Evolutionary conservation across 2,113 vertebrate species (phyloP).

Genomic region (Lepidothrix coronata): DNA sequence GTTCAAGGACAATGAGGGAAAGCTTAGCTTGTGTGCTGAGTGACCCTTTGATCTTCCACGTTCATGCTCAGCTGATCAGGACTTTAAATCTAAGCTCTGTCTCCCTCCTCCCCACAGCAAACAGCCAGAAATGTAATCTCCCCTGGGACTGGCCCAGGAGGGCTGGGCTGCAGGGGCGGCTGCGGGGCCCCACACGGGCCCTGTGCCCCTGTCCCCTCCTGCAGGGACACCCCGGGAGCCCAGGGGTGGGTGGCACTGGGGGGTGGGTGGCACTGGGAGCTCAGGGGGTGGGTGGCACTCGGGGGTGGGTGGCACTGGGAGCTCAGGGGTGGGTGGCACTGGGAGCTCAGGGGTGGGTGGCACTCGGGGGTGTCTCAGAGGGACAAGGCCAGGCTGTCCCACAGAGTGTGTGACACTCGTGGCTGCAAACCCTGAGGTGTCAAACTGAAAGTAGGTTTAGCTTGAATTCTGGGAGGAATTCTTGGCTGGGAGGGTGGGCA

Average conservation of each 20-base stretch:
- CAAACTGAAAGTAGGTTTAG: neutral
- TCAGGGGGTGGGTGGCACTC: neutral
- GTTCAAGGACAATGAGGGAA: slow-evolving; percentile 29
- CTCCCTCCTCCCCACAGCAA: slow-evolving; percentile 1
- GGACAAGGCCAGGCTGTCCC: neutral
- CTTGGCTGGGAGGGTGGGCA: neutral
- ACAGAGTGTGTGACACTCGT: neutral
- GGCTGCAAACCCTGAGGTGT: neutral
- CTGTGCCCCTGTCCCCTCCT: neutral
- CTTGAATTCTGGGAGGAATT: neutral
- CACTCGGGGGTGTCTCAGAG: neutral
- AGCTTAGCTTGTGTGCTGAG: neutral
- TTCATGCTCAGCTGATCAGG: slow-evolving; percentile 40
- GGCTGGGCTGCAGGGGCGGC: neutral
- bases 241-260: neutral
- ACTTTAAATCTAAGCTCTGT: slow-evolving; percentile 33
- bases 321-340: neutral
- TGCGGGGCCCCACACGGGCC: neutral
- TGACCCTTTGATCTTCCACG: slow-evolving; percentile 46
- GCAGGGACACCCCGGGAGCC: neutral
- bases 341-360: no score
- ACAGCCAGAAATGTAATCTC: slow-evolving; percentile 5
- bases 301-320: neutral
- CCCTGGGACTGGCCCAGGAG: neutral
- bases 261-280: neutral